phyloP scores from a whole-genome alignment of 1,140 invertebrate species.

The Heliconius eleuchia region DNA sequence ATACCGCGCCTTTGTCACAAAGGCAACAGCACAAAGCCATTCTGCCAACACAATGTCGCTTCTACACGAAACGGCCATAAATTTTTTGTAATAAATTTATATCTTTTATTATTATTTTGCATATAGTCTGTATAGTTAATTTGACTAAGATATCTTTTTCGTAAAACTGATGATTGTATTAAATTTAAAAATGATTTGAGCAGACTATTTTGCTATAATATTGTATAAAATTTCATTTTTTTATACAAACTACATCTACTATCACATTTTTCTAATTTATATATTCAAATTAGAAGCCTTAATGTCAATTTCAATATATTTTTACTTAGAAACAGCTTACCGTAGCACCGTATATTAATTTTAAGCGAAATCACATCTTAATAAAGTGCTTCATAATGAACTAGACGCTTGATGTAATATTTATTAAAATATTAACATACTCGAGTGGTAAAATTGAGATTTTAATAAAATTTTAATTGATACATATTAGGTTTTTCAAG shows the following conservation, averaged over 20 bases:
- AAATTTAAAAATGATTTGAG: not conserved
- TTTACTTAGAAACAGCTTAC: slow-evolving; percentile 2
- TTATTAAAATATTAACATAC: slow-evolving; percentile 62
- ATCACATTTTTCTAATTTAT: not conserved
- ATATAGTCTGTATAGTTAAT: not conserved
- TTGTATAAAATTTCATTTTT: not conserved
- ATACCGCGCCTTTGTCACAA: slow-evolving; percentile 65
- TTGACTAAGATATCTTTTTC: not conserved
- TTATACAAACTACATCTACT: not conserved
- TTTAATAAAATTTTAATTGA: slow-evolving; percentile 80
- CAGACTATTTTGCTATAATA: not conserved
- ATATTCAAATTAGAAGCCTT: not conserved
- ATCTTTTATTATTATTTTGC: not conserved
- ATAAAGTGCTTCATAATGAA: slow-evolving; percentile 43
- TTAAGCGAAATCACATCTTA: slow-evolving; percentile 25
- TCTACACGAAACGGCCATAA: slow-evolving; percentile 47
- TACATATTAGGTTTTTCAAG: slow-evolving; percentile 75
- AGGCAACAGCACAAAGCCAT: slow-evolving; percentile 69
- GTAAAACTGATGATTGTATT: not conserved
- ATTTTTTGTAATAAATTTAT: slow-evolving; percentile 40
- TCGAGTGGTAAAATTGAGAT: slow-evolving; percentile 58
- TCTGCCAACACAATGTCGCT: slow-evolving; percentile 49
- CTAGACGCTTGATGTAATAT: slow-evolving; percentile 63
- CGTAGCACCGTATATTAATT: slow-evolving; percentile 21
- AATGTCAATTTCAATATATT: slow-evolving; percentile 7